A percentile compares a stretch with the other conserved stretches of the same genome.
Evolutionary conservation across 2,113 vertebrate species (phyloP).

Genomic region (Datnioides undecimradiatus): DNA sequence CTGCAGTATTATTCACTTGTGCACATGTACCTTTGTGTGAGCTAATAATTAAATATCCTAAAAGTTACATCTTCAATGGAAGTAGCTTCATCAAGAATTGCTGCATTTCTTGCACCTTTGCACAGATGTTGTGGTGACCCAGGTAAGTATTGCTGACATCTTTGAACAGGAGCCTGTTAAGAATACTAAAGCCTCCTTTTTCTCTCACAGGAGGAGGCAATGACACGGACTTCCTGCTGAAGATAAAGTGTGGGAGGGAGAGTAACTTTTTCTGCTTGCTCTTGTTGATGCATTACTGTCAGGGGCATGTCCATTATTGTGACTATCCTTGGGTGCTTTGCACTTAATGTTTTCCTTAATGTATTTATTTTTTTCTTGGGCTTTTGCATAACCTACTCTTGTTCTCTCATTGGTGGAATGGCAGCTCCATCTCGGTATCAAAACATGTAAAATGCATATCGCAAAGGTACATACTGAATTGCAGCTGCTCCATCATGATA

Average conservation of each 20-base stretch:
- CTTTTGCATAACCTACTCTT: too few species aligned
- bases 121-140: background rate
- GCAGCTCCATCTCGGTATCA: background rate
- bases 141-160: background rate
- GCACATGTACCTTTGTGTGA: background rate
- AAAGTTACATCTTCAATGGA: background rate
- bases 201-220: background rate
- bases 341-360: too few species aligned
- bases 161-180: background rate
- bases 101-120: background rate
- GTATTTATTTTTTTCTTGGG: background rate
- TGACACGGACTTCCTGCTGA: constrained; percentile 7
- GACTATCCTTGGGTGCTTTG: background rate
- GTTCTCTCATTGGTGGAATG: background rate
- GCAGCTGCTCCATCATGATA: background rate
- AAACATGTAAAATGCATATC: background rate
- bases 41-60: background rate
- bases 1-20: background rate
- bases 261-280: background rate
- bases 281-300: background rate
- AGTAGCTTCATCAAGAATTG: background rate
- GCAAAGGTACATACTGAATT: background rate
- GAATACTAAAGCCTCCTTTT: background rate
- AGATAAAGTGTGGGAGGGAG: background rate
- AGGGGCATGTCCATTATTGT: background rate